Conservation (phyloP, 2,888 invertebrate genomes). For the Parnassius mnemosyne region DNA sequence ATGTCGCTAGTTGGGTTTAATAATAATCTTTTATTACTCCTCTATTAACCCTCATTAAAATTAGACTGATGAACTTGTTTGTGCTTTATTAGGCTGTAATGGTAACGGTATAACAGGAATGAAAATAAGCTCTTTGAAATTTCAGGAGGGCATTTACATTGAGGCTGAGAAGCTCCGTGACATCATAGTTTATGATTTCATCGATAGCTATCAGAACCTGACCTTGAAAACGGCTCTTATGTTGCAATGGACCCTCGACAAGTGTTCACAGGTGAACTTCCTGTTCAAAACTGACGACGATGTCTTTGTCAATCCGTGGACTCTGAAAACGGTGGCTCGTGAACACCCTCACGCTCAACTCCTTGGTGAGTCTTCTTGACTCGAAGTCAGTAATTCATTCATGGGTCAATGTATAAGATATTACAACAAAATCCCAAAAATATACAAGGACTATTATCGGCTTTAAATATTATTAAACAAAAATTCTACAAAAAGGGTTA, state of each 20-base stretch:
- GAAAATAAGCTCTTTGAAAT: background rate
- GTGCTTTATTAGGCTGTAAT: too few species aligned
- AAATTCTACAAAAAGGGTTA: too few species aligned
- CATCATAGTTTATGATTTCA: conserved; percentile 81
- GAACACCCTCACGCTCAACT: conserved; percentile 58
- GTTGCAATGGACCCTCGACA: conserved; percentile 79
- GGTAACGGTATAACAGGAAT: too few species aligned
- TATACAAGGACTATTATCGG: too few species aligned
- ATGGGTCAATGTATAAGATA: too few species aligned
- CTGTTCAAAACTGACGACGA: conserved; percentile 83
- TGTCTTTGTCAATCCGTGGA: conserved; percentile 80
- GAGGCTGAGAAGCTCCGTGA: conserved; percentile 80
- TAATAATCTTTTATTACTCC: too few species aligned
- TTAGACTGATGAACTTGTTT: too few species aligned
- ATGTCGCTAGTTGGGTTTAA: too few species aligned
- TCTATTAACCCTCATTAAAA: too few species aligned
- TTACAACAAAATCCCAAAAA: too few species aligned
- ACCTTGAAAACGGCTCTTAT: conserved; percentile 85
- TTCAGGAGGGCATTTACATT: conserved; percentile 58
- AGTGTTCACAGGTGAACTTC: conserved; percentile 76
- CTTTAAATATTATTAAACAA: too few species aligned
- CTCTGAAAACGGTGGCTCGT: conserved; percentile 48
- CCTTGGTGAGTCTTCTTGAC: conserved; percentile 54
- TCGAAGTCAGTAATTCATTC: too few species aligned
- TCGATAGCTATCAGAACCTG: conserved; percentile 83